phyloP scores from a whole-genome alignment of 2,797 vertebrate genomes.

The Clarias fuscus region DNA sequence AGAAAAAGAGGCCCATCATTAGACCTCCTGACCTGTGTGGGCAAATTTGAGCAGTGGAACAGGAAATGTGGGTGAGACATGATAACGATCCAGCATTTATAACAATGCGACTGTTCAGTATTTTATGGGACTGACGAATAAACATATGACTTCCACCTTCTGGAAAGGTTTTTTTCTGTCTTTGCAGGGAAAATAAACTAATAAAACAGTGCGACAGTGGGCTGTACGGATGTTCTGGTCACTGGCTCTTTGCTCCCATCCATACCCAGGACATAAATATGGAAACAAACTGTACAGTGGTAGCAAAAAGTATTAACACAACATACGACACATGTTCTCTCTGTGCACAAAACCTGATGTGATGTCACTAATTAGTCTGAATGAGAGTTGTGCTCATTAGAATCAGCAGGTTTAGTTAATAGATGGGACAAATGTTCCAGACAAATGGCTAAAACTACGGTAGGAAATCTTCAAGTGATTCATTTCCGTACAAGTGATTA shows the following conservation, averaged over 20 bases:
- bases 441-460: too few relatives aligned
- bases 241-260: neutral
- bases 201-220: neutral
- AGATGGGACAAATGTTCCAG: too few relatives aligned
- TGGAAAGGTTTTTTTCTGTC: neutral
- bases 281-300: neutral
- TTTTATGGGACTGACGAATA: neutral
- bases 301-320: too few relatives aligned
- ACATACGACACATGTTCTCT: too few relatives aligned
- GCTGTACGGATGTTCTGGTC: neutral
- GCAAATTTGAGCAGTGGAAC: conserved; percentile 11
- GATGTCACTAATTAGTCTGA: too few relatives aligned
- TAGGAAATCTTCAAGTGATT: too few relatives aligned
- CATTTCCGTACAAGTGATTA: too few relatives aligned
- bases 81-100: conserved; percentile 3
- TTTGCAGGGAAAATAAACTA: neutral
- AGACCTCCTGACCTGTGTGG: conserved; percentile 6
- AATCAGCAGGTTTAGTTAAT: too few relatives aligned
- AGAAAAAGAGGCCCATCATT: neutral
- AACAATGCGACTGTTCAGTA: neutral
- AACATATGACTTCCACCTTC: neutral
- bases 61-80: conserved; percentile 14
- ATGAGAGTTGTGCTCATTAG: too few relatives aligned
- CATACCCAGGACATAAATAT: neutral
- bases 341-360: too few relatives aligned